A percentile compares a stretch with the other conserved stretches of the same genome.
Conservation (phyloP, 1,140 invertebrate genomes). For the Pseudomyrmex concolor region DNA sequence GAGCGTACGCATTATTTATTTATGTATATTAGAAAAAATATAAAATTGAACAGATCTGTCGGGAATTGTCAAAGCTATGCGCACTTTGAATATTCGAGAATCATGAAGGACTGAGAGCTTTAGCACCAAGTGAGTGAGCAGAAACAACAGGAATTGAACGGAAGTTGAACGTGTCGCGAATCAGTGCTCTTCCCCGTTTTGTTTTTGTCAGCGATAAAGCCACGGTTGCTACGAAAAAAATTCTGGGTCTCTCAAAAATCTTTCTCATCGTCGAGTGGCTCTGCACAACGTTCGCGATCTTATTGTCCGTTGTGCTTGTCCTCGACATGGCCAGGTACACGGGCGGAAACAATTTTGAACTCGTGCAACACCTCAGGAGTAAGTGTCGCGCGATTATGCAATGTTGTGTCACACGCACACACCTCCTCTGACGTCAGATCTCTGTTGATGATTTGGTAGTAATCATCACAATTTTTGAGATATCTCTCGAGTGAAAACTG, state of each 20-base stretch:
- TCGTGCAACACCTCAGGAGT: slow-evolving; percentile 94
- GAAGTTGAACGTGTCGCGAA: too few species aligned
- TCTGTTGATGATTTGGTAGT: not conserved
- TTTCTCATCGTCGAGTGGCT: slow-evolving; percentile 29
- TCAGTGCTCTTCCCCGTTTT: not conserved
- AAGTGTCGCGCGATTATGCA: slow-evolving; percentile 76
- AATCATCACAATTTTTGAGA: not conserved
- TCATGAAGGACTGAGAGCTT: not conserved
- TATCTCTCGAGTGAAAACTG: not conserved
- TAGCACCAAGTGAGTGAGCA: not conserved
- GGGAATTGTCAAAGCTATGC: not conserved
- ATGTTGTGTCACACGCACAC: slow-evolving; percentile 32
- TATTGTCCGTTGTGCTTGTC: slow-evolving; percentile 49
- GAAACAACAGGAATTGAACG: not conserved
- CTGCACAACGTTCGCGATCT: slow-evolving; percentile 49
- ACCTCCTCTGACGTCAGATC: slow-evolving; percentile 14
- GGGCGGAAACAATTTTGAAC: slow-evolving; percentile 92
- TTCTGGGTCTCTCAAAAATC: slow-evolving; percentile 16
- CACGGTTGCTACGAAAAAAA: not conserved
- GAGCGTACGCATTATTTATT: not conserved
- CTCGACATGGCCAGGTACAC: slow-evolving; percentile 90
- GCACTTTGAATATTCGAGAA: not conserved
- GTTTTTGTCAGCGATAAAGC: not conserved
- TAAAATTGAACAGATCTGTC: not conserved
- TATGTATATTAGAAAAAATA: too few species aligned